Conservation (phyloP, 2,888 invertebrate genomes). For the Xestia ashworthii region DNA sequence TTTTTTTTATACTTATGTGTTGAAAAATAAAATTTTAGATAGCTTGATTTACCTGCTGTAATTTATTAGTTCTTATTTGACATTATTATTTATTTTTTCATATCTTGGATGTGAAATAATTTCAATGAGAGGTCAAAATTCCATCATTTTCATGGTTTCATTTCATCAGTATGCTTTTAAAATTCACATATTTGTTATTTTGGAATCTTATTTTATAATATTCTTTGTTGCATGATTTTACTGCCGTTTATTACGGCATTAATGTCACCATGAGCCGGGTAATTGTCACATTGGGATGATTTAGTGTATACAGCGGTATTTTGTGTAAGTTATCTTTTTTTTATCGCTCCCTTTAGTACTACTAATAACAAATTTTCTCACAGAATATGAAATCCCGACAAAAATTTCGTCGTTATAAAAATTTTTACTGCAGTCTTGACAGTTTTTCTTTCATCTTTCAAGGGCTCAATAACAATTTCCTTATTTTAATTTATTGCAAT, state of each 20-base stretch:
- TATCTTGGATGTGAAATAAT: background rate
- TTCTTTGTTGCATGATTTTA: constrained; percentile 37
- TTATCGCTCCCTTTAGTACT: constrained; percentile 24
- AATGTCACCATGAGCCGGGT: constrained; percentile 45
- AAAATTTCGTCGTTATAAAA: background rate
- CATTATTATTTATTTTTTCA: background rate
- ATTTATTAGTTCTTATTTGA: background rate
- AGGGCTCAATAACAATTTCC: background rate
- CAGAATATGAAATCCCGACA: background rate
- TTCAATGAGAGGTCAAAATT: background rate
- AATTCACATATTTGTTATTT: constrained; percentile 3
- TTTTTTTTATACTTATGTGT: no score
- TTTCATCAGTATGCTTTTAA: background rate
- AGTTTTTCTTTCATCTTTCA: constrained; percentile 11
- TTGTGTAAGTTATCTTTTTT: constrained; percentile 21
- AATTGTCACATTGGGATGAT: constrained; percentile 55
- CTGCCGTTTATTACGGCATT: constrained; percentile 44
- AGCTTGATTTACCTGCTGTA: background rate
- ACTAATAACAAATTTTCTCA: constrained; percentile 5
- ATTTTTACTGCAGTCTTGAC: background rate
- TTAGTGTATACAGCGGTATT: constrained; percentile 26
- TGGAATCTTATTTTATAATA: constrained; percentile 19
- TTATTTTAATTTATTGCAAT: background rate
- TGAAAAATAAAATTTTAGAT: background rate
- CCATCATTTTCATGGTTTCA: background rate